These are phyloP conservation scores for Megaustenia siamemsis DNA, from an alignment of 2,888 invertebrate species.

Conservation along the genomic window DNA sequence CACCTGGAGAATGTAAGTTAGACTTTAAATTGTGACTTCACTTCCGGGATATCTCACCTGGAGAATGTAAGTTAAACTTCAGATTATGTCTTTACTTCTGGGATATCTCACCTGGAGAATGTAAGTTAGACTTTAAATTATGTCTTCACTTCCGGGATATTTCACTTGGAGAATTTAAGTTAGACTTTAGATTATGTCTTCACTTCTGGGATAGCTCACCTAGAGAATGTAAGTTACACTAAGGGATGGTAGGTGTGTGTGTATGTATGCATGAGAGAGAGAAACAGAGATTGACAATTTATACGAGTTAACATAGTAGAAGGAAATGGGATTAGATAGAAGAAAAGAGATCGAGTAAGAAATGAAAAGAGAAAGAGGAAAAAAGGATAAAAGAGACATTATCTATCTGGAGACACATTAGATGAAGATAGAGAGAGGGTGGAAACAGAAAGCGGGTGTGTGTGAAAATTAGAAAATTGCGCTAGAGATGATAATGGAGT, in stretches of 20 bases:
- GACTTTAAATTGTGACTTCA: constrained; percentile 72
- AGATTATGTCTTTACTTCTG: not conserved
- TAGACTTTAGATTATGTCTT: no score
- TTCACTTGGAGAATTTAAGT: no score
- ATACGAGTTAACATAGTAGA: no score
- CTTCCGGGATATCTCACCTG: constrained; percentile 72
- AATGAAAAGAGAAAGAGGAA: not conserved
- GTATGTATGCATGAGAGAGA: no score
- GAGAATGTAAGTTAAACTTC: constrained; percentile 64
- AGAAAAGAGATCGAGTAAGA: not conserved
- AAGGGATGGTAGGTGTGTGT: no score
- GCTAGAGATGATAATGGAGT: not conserved
- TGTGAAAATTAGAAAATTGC: not conserved
- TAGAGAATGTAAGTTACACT: no score
- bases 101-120: no score
- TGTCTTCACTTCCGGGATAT: no score
- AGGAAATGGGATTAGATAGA: no score
- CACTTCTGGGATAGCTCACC: no score
- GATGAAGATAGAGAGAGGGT: not conserved
- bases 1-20: constrained; percentile 68
- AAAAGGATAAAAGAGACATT: not conserved
- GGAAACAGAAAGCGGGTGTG: not conserved
- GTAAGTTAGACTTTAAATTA: no score
- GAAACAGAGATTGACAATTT: no score
- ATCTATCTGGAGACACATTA: not conserved